Conservation (phyloP, 2,888 invertebrate species). For the Creontiades dilutus region DNA sequence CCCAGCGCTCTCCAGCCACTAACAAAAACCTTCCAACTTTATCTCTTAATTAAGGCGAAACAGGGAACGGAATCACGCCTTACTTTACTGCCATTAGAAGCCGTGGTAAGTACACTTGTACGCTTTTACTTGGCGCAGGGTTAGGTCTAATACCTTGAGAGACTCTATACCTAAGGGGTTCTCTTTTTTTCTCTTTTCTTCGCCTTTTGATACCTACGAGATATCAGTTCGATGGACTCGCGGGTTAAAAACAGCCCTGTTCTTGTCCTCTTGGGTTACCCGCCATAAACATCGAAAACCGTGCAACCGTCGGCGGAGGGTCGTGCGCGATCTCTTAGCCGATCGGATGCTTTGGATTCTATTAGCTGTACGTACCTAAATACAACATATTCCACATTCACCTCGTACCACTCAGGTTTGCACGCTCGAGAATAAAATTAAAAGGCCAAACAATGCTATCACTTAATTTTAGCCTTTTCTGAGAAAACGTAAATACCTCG, state of each 20-base stretch:
- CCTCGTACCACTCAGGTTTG: not conserved
- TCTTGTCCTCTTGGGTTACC: slow-evolving; percentile 21
- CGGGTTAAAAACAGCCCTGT: slow-evolving; percentile 17
- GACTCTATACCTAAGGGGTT: not conserved
- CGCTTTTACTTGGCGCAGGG: slow-evolving; percentile 48
- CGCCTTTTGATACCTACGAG: slow-evolving; percentile 27
- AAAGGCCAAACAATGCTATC: not conserved
- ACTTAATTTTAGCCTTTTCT: not conserved
- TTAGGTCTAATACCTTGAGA: slow-evolving; percentile 17
- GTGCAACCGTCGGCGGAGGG: slow-evolving; percentile 51
- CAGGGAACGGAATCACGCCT: slow-evolving; percentile 68
- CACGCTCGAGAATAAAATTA: slow-evolving; percentile 1
- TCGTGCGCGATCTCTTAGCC: slow-evolving; percentile 40
- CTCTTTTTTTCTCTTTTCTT: not conserved
- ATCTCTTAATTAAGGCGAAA: slow-evolving; percentile 67
- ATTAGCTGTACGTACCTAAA: slow-evolving; percentile 19
- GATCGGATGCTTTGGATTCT: slow-evolving; percentile 43
- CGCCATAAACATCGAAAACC: slow-evolving; percentile 55
- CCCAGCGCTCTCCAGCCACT: not conserved
- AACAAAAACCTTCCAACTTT: slow-evolving; percentile 50
- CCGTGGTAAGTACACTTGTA: slow-evolving; percentile 68
- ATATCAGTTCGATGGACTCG: slow-evolving; percentile 42
- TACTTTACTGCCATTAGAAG: slow-evolving; percentile 67
- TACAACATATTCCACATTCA: slow-evolving; percentile 34
- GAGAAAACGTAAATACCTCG: not conserved